phyloP scores from a whole-genome alignment of 2,888 invertebrate genomes.

The Dexiosoma caninum region DNA sequence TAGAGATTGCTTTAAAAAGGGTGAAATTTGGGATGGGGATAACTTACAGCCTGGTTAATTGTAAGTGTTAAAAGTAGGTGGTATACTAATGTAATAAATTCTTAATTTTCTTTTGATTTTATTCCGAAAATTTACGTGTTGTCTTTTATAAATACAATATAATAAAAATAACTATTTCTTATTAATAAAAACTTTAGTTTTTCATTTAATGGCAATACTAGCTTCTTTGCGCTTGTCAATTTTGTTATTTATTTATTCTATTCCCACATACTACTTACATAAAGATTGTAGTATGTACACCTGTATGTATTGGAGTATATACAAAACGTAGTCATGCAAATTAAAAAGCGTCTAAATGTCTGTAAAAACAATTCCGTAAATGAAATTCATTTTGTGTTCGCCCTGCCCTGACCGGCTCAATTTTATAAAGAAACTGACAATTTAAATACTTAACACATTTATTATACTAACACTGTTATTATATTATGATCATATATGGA shows the following conservation, averaged over 20 bases:
- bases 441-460: not conserved
- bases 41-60: no score
- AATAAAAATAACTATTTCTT: no score
- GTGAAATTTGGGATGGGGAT: no score
- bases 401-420: slow-evolving; percentile 15
- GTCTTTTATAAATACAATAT: no score
- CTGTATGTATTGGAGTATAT: not conserved
- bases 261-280: no score
- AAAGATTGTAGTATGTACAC: not conserved
- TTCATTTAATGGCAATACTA: no score
- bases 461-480: slow-evolving; percentile 31
- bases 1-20: no score
- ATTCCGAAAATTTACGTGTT: no score
- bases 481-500: slow-evolving; percentile 23
- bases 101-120: no score
- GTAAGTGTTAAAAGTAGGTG: no score
- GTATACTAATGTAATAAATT: no score
- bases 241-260: slow-evolving; percentile 14
- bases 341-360: slow-evolving; percentile 60
- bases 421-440: slow-evolving; percentile 10
- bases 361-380: slow-evolving; percentile 54
- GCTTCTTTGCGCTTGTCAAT: slow-evolving; percentile 36
- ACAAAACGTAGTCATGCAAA: slow-evolving; percentile 37
- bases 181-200: no score
- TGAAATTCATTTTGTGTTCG: slow-evolving; percentile 13